phyloP scores from a whole-genome alignment of 2,113 vertebrate genomes.

The Drymodes brunneopygia region DNA sequence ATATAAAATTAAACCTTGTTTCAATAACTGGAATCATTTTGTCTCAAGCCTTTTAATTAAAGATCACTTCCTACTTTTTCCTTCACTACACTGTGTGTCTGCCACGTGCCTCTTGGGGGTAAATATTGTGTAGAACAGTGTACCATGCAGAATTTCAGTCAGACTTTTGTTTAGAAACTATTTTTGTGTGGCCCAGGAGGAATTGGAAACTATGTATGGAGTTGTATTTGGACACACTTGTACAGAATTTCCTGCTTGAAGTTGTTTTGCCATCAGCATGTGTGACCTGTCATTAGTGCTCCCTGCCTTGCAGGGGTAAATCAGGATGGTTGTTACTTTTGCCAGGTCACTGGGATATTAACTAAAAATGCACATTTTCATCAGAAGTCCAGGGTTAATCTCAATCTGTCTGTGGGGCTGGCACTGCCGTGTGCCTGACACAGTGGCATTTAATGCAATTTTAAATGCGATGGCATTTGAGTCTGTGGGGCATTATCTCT shows the following conservation, averaged over 20 bases:
- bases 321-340: background rate
- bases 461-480: background rate
- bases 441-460: background rate
- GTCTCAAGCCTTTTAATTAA: background rate
- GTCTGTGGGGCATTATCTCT: background rate
- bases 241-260: background rate
- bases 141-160: background rate
- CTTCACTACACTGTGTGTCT: background rate
- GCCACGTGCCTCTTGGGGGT: background rate
- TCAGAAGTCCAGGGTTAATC: background rate
- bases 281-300: background rate
- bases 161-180: background rate
- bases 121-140: background rate
- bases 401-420: background rate
- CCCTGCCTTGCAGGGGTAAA: background rate
- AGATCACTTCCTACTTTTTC: background rate
- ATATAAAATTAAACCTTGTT: background rate
- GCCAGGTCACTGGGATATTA: background rate
- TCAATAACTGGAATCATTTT: background rate
- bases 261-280: background rate
- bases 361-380: background rate
- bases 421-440: accelerated
- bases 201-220: background rate
- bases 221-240: background rate
- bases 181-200: background rate